Percentiles rank a stretch among this genome's conserved stretches.
Evolutionary conservation across 2,888 invertebrate genomes (phyloP).

Genomic region (Campopleginae sp.): DNA sequence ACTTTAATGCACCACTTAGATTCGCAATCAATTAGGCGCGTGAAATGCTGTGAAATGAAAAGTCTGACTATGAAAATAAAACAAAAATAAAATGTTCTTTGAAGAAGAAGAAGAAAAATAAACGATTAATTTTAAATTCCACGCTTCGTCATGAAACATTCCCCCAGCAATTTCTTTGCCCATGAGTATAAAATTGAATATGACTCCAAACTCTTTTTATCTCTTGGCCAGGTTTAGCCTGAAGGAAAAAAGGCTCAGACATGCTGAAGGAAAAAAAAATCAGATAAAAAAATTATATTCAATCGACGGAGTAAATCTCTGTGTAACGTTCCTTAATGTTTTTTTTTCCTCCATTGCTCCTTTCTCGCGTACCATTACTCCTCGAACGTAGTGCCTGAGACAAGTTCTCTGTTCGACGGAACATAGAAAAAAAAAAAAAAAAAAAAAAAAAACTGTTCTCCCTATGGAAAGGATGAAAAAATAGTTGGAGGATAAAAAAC

Average conservation of each 20-base stretch:
- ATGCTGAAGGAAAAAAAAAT: neutral
- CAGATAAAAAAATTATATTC: constrained; percentile 8
- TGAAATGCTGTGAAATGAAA: neutral
- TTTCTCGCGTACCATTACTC: constrained; percentile 33
- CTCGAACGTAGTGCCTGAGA: constrained; percentile 57
- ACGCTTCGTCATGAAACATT: neutral
- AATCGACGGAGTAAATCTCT: neutral
- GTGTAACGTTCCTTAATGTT: neutral
- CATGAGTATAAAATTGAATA: constrained; percentile 1
- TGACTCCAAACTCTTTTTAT: constrained; percentile 7
- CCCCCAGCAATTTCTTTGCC: neutral
- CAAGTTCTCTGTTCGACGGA: constrained; percentile 32
- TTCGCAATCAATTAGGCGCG: neutral
- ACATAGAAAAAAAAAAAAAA: neutral
- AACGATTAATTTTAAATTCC: neutral
- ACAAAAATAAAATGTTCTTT: neutral
- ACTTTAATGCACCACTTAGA: neutral
- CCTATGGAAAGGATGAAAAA: neutral
- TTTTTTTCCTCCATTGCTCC: constrained; percentile 11
- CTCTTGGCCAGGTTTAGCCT: too few species aligned
- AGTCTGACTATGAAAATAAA: neutral
- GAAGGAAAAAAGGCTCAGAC: neutral
- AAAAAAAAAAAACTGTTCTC: neutral
- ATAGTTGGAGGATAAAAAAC: neutral
- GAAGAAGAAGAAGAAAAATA: neutral